Conservation (phyloP, 2,797 vertebrate species). For the Naso thynnoides region DNA sequence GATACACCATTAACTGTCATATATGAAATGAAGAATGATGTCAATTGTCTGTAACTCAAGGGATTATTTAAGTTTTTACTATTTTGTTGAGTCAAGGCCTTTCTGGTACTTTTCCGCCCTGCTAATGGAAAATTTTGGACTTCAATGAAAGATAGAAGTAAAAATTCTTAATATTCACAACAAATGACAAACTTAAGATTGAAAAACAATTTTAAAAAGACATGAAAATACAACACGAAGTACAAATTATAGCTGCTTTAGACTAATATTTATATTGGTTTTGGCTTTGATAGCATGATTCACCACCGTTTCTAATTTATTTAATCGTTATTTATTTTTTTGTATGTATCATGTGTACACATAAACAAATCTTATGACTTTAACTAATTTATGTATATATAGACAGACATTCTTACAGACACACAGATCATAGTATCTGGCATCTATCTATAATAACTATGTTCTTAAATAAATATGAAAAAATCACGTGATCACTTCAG, state of each 20-base stretch:
- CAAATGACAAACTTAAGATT: background rate
- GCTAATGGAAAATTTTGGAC: background rate
- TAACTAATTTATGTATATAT: too few relatives aligned
- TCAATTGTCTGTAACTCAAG: background rate
- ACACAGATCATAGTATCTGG: too few relatives aligned
- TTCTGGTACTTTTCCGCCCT: background rate
- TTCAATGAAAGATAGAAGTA: background rate
- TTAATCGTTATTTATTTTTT: too few relatives aligned
- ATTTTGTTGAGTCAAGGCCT: background rate
- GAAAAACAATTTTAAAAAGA: background rate
- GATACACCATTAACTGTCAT: background rate
- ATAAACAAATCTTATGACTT: too few relatives aligned
- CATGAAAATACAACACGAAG: too few relatives aligned
- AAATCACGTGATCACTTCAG: background rate
- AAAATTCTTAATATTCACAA: background rate
- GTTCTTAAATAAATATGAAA: background rate
- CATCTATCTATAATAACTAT: background rate
- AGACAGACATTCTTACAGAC: too few relatives aligned
- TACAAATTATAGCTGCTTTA: too few relatives aligned
- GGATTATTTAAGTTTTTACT: too few relatives aligned
- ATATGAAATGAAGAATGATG: background rate
- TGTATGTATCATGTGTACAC: too few relatives aligned
- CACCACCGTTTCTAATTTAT: background rate
- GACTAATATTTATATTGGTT: background rate
- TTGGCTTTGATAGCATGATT: background rate